A percentile compares a stretch with the other conserved stretches of the same genome.
Conservation (phyloP, 2,113 vertebrate genomes). For the Stigmatopora nigra region DNA sequence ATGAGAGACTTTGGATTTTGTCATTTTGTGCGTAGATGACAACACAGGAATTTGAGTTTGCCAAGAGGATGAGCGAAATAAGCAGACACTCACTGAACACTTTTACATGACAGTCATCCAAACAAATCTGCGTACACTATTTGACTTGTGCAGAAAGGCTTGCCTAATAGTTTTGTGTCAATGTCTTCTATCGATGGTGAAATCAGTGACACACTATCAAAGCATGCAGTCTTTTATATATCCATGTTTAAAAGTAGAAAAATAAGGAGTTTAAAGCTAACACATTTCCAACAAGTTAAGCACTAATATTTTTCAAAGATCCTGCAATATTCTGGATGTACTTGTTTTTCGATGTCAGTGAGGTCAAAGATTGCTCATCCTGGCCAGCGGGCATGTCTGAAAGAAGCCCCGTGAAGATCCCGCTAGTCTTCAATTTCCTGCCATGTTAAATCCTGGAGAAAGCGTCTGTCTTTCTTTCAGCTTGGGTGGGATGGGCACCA, state of each 20-base stretch:
- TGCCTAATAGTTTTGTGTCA: constrained; percentile 28
- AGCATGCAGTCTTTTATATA: constrained; percentile 5
- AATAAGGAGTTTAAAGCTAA: background rate
- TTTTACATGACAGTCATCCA: constrained; percentile 34
- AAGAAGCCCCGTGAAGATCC: constrained; percentile 31
- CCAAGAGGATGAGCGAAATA: constrained; percentile 39
- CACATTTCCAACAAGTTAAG: background rate
- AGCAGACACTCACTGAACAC: constrained; percentile 40
- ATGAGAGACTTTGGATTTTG: background rate
- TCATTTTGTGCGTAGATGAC: background rate
- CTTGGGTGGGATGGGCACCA: constrained; percentile 28
- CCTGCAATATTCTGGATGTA: constrained; percentile 3
- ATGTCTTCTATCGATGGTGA: constrained; percentile 10
- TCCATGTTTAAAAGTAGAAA: background rate
- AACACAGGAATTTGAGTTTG: constrained; percentile 14
- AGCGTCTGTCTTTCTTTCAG: constrained; percentile 28
- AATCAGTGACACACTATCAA: constrained; percentile 21
- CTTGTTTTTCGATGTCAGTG: constrained; percentile 17
- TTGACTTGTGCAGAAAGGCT: constrained; percentile 18
- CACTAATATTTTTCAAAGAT: background rate
- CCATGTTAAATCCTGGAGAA: constrained; percentile 36
- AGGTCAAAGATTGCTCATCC: constrained; percentile 33
- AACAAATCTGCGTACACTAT: constrained; percentile 40
- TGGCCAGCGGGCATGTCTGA: constrained; percentile 44
- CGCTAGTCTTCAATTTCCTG: constrained; percentile 49